Conservation (phyloP, 2,797 vertebrate genomes). For the Poecilia picta region DNA sequence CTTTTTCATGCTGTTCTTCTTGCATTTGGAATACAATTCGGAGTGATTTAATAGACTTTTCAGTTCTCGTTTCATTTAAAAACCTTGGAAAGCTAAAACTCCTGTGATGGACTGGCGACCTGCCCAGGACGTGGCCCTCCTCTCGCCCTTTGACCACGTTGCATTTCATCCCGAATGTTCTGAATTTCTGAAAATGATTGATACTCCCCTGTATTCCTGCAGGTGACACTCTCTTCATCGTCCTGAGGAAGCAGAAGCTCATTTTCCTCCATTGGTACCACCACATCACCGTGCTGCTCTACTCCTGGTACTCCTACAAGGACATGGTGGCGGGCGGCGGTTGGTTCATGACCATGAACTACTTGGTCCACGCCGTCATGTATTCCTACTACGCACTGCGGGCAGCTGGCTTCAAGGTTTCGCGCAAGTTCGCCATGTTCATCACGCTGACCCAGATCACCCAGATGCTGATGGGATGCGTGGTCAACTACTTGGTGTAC, state of each 20-base stretch:
- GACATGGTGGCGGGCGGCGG: slow-evolving; percentile 99
- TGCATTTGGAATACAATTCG: no score
- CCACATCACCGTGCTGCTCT: slow-evolving; percentile 98
- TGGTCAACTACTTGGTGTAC: slow-evolving; percentile 98
- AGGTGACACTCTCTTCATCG: slow-evolving; percentile 98
- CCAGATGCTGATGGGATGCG: slow-evolving; percentile 97
- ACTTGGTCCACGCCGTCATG: slow-evolving; percentile 97
- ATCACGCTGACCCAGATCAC: slow-evolving; percentile 98
- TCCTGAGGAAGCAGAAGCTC: slow-evolving; percentile 98
- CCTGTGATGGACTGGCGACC: no score
- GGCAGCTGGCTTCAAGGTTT: slow-evolving; percentile 93
- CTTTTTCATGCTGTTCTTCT: no score
- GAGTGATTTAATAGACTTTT: no score
- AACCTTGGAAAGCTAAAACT: no score
- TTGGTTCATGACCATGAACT: slow-evolving; percentile 99
- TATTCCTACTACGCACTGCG: slow-evolving; percentile 97
- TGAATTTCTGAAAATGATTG: not conserved
- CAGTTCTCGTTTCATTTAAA: no score
- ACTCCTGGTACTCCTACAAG: slow-evolving; percentile 99
- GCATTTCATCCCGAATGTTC: not conserved
- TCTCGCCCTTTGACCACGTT: not conserved
- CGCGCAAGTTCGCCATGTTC: slow-evolving; percentile 98
- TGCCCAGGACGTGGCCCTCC: no score
- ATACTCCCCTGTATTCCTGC: slow-evolving; percentile 33
- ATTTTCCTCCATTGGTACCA: slow-evolving; percentile 99